Base-by-base conservation (phyloP, 2,113 vertebrate genomes). In the Takifugu bimaculatus region DNA sequence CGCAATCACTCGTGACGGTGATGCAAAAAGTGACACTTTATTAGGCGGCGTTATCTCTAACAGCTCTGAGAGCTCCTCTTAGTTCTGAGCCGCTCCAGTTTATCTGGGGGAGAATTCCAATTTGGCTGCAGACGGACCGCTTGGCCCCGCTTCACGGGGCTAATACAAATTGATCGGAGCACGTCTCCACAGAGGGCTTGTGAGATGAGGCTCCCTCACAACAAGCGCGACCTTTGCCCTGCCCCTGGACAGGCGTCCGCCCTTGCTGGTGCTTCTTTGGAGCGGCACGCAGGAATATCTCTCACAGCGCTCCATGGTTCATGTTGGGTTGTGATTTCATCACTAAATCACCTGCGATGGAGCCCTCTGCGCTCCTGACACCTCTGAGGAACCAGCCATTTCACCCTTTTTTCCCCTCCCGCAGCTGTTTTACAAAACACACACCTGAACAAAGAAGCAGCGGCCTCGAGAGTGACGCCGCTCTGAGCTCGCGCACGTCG, bases 131-230 rank as follows among this genome's bases (percentile, higher is more conserved):
- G 80, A 72, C 60, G 51, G 61, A 72, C 52, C 65, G 55, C 69
- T 77, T 75, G 75, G 15, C 66, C 52, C 60, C 14, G 63, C 64
- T 70, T 81, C 80, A 81, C 67, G 70, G 69, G 75, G 72, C 79
- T 87, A 71, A 68, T 80, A 78, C 78, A 60, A 75, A 75, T 87
- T 80, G 64, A 85, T 80, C 69, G 71, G 4, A 75, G 51, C 47
- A 79, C 48, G 61, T 72, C 70, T 79, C 63, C 54, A 65, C 75
- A 78, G 65, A 43, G 55, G 65, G 64, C 71, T 76, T 55, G 0
- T 44, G 74, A 72, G 81, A 67, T 39, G 53, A 68, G 57, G 39
- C 54, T 65, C 15, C 52, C 54, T 71, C 67, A 73, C 20, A 78
- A 78, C 29, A 68, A 60, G 53, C 74, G 48, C 47, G 25, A 60